Evolutionary conservation across 2,797 vertebrate species (phyloP).

Genomic region (Rhabdomys pumilio): DNA sequence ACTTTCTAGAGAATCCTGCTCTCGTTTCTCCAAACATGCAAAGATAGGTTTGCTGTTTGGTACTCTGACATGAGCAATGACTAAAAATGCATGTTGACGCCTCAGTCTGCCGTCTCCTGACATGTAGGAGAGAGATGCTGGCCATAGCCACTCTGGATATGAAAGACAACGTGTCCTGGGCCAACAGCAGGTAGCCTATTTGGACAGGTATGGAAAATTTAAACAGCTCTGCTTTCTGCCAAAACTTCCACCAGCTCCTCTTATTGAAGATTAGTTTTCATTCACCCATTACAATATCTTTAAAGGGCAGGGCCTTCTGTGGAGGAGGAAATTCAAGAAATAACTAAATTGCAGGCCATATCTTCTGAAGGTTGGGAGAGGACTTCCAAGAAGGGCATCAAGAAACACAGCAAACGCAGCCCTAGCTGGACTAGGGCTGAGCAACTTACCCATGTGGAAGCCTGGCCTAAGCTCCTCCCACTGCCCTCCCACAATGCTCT

Average conservation of each 20-base stretch:
- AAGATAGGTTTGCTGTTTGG: too few relatives aligned
- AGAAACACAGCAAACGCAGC: fast-evolving
- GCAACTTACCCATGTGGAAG: fast-evolving
- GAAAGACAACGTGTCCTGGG: background rate
- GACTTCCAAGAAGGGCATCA: fast-evolving
- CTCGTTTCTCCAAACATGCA: background rate
- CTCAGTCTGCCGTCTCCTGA: background rate
- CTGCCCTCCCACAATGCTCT: fast-evolving
- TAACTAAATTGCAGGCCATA: too few relatives aligned
- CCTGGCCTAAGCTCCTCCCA: fast-evolving
- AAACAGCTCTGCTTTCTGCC: background rate
- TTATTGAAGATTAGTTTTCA: background rate
- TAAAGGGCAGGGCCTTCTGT: background rate
- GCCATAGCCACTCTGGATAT: background rate
- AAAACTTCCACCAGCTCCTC: background rate
- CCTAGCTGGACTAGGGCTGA: fast-evolving
- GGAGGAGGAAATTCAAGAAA: background rate
- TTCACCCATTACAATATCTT: background rate
- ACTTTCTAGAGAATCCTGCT: fast-evolving
- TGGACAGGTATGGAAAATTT: background rate
- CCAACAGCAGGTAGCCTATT: background rate
- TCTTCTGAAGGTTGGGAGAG: fast-evolving
- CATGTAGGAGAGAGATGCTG: background rate
- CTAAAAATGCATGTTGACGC: fast-evolving
- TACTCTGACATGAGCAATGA: background rate